These are phyloP conservation scores for Channallabes apus DNA, from an alignment of 2,797 vertebrate genomes.

Conservation along the genomic window DNA sequence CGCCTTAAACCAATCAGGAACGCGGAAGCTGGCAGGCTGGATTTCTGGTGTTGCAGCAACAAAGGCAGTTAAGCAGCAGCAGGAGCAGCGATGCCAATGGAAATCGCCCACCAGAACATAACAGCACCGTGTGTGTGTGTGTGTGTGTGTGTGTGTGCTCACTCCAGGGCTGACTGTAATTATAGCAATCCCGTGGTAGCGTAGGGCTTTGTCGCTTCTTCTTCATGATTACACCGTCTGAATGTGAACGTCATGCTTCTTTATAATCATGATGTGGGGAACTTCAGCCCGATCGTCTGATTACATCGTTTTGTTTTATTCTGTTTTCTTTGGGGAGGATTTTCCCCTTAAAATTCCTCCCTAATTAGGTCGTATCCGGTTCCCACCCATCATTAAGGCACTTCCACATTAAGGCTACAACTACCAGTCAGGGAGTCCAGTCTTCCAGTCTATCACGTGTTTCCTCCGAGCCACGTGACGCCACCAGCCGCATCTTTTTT, in stretches of 20 bases:
- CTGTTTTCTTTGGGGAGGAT: too few species aligned
- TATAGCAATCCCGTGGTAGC: background rate
- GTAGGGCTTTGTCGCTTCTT: background rate
- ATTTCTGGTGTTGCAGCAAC: slow-evolving; percentile 16
- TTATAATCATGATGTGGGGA: background rate
- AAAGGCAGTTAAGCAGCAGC: slow-evolving; percentile 2
- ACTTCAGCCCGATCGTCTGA: background rate
- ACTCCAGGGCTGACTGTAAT: background rate
- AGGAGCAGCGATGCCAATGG: background rate
- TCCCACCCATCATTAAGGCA: too few species aligned
- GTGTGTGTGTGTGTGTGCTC: background rate
- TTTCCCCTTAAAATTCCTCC: too few species aligned
- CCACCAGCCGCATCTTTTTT: too few species aligned
- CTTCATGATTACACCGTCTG: background rate
- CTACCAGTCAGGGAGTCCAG: too few species aligned
- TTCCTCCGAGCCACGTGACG: too few species aligned
- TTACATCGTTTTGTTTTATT: background rate
- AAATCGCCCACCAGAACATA: slow-evolving; percentile 17
- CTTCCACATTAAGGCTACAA: too few species aligned
- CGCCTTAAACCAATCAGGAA: background rate
- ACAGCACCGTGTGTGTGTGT: background rate
- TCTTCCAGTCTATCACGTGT: too few species aligned
- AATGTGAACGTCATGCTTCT: background rate
- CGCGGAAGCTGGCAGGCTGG: background rate
- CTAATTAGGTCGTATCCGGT: too few species aligned